Base-by-base conservation (phyloP, 2,797 vertebrate species). In the Austrolebias charrua region DNA sequence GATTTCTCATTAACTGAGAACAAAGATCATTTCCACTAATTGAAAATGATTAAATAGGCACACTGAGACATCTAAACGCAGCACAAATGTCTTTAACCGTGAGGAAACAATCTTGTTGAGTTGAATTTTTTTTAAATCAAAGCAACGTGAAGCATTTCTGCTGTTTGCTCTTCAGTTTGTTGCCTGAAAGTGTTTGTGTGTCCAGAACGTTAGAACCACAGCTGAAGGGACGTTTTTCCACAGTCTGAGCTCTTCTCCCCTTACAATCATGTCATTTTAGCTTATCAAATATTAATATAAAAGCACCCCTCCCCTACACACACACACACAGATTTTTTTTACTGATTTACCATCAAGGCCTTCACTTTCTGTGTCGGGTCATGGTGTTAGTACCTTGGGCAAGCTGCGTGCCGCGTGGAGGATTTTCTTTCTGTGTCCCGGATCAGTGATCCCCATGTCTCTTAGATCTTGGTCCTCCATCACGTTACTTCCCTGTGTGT, bases 391-490 rank as follows among this genome's bases (percentile, higher is more conserved):
- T 75, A 98, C 98, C 96, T 98, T 98, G 6, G 98, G 97, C 55
- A 99, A 89, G 75, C 93, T 91, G 61, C 96, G 94, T 28, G 97
- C 95, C 0, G 96, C 96, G 62, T 96, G 96, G 62, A 99, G 93
- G 73, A 99, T 94, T 87, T 96, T 97, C 77, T 94, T 94, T 29
- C 98, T 93, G 92, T 99, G 98, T 85, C 94, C 94, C 0, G 95
- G 92, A 87, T 99, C 96, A 1, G 91, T 90, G 76, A 99, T 95
- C 46, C 98, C 98, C 0, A 99, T 94, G 69, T 99, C 98, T 85
- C 95, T 89, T 63, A 99, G 94, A 84, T 99, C 97, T 74, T 95
- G 95, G 78, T 99, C 98, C 76, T 99, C 98, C 96, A 99, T 98
- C 85, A 98, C 95, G 70, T 98, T 98, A 87, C 90, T 91, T 76